Evolutionary conservation across 2,797 vertebrate species (phyloP).

Genomic region (Silurus aristotelis): DNA sequence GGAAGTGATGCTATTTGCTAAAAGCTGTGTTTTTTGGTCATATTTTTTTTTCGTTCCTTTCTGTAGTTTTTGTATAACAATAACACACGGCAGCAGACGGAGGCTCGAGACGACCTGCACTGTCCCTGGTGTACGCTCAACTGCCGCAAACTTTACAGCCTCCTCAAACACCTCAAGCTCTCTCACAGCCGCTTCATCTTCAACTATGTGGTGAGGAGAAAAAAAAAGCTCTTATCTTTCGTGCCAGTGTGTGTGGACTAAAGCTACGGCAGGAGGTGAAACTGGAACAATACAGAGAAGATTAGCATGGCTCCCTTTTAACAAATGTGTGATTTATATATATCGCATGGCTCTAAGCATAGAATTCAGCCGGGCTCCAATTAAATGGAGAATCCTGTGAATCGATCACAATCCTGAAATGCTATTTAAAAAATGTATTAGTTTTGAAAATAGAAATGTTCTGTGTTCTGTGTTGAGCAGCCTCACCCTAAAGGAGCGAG

Average conservation of each 20-base stretch:
- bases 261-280: no score
- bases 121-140: slow-evolving; percentile 99
- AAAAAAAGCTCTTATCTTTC: neutral
- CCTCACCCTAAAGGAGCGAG: slow-evolving; percentile 98
- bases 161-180: slow-evolving; percentile 98
- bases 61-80: slow-evolving; percentile 94
- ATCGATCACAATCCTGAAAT: no score
- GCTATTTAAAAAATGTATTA: no score
- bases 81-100: slow-evolving; percentile 96
- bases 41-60: neutral
- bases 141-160: slow-evolving; percentile 96
- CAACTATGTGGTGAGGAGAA: slow-evolving; percentile 94
- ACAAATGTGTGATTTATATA: no score
- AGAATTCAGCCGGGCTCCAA: no score
- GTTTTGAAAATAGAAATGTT: no score
- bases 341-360: no score
- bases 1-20: neutral
- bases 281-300: no score
- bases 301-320: no score
- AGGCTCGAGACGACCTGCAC: slow-evolving; percentile 95
- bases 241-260: neutral
- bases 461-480: slow-evolving; percentile 65
- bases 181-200: slow-evolving; percentile 99
- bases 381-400: no score
- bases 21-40: neutral